Evolutionary conservation across 2,888 invertebrate species (phyloP).

Genomic region (Drosophila seclusa): DNA sequence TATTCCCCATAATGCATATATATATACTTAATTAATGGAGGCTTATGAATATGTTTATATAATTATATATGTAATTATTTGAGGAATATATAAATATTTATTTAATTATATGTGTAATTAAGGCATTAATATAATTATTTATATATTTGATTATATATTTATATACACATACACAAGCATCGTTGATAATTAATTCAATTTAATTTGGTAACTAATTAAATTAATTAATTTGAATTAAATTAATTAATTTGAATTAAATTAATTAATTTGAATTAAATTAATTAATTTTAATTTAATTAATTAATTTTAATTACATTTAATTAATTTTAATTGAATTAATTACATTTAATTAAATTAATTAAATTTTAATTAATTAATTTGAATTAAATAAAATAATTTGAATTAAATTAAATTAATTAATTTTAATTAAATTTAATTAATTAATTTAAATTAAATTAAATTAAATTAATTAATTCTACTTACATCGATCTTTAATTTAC

Average conservation of each 20-base stretch:
- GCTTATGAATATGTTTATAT: slow-evolving; percentile 1
- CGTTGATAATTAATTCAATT: not conserved
- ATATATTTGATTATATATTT: not conserved
- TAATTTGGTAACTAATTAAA: too few species aligned
- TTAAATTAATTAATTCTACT: not conserved
- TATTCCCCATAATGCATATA: not conserved
- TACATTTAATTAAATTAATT: too few species aligned
- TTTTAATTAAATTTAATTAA: not conserved
- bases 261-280: too few species aligned
- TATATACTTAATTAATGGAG: not conserved
- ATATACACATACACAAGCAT: slow-evolving; percentile 4
- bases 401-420: too few species aligned
- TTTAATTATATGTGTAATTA: slow-evolving; percentile 6
- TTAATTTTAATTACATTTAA: not conserved
- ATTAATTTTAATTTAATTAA: not conserved
- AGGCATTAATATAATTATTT: not conserved
- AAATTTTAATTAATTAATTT: too few species aligned
- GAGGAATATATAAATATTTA: not conserved
- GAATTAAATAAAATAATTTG: too few species aligned
- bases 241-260: too few species aligned
- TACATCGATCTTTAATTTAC: not conserved
- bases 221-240: too few species aligned
- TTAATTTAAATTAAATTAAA: not conserved
- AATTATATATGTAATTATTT: not conserved
- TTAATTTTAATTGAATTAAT: not conserved